Conservation (phyloP, 2,797 vertebrate species). For the Gastrophryne carolinensis region DNA sequence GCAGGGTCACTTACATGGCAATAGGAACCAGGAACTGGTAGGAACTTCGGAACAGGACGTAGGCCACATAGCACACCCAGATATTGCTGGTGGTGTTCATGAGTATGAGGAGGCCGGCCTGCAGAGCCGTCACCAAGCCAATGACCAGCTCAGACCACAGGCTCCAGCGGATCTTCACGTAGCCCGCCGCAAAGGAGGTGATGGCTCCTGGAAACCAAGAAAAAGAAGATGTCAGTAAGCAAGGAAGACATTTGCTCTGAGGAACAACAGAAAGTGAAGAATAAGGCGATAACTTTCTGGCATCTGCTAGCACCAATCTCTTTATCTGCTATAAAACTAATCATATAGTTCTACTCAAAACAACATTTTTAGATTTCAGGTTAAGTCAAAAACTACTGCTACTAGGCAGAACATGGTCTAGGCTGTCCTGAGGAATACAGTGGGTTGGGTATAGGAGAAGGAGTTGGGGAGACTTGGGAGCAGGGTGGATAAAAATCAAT, state of each 20-base stretch:
- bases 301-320: background rate
- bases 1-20: slow-evolving; percentile 87
- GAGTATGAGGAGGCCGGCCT: slow-evolving; percentile 82
- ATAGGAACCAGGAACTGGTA: slow-evolving; percentile 95
- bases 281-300: background rate
- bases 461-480: too few relatives aligned
- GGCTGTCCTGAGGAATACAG: too few relatives aligned
- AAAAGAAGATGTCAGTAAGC: background rate
- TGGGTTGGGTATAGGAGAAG: too few relatives aligned
- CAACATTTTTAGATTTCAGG: too few relatives aligned
- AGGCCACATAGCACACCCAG: slow-evolving; percentile 85
- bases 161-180: slow-evolving; percentile 82
- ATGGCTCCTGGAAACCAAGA: slow-evolving; percentile 72
- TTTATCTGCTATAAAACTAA: background rate
- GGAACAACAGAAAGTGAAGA: too few relatives aligned
- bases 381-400: too few relatives aligned
- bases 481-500: too few relatives aligned
- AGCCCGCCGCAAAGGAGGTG: slow-evolving; percentile 80
- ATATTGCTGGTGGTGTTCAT: slow-evolving; percentile 76
- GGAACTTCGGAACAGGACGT: slow-evolving; percentile 83
- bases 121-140: slow-evolving; percentile 71
- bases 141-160: slow-evolving; percentile 90
- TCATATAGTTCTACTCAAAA: too few relatives aligned
- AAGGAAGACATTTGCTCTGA: background rate
- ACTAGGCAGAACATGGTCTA: too few relatives aligned